phyloP scores from a whole-genome alignment of 2,888 invertebrate species.

The Pollenia labialis region DNA sequence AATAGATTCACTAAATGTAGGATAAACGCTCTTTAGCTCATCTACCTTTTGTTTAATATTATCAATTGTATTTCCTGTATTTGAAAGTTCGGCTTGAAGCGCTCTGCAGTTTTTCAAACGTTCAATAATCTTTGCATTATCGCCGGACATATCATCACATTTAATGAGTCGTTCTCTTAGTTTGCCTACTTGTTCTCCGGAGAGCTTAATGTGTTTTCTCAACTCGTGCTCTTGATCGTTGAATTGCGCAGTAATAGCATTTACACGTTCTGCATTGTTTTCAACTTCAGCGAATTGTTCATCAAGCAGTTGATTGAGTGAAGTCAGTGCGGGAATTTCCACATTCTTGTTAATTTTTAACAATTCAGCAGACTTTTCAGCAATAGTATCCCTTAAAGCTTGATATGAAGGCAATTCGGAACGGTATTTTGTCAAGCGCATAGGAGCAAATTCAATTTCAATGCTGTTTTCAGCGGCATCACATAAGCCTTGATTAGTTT shows the following conservation, averaged over 20 bases:
- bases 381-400: conserved; percentile 90
- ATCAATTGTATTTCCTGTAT: conserved; percentile 88
- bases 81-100: conserved; percentile 89
- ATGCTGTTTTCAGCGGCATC: conserved; percentile 90
- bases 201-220: conserved; percentile 89
- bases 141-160: conserved; percentile 95
- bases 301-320: conserved; percentile 88
- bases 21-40: conserved; percentile 90
- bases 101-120: conserved; percentile 90
- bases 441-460: conserved; percentile 92
- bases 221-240: conserved; percentile 90
- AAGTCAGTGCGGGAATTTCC: conserved; percentile 88
- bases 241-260: conserved; percentile 89
- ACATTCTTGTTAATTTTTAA: conserved; percentile 89
- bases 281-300: conserved; percentile 91
- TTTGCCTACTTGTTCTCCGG: conserved; percentile 89
- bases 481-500: conserved; percentile 91
- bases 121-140: conserved; percentile 92
- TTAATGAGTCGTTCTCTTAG: conserved; percentile 93
- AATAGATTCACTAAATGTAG: conserved; percentile 90
- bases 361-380: conserved; percentile 91
- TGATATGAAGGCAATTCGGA: conserved; percentile 92
- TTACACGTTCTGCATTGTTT: conserved; percentile 89
- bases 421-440: conserved; percentile 91
- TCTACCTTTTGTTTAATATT: conserved; percentile 89